These are phyloP conservation scores for Lepus europaeus DNA, from an alignment of 2,113 vertebrate species.

Conservation along the genomic window DNA sequence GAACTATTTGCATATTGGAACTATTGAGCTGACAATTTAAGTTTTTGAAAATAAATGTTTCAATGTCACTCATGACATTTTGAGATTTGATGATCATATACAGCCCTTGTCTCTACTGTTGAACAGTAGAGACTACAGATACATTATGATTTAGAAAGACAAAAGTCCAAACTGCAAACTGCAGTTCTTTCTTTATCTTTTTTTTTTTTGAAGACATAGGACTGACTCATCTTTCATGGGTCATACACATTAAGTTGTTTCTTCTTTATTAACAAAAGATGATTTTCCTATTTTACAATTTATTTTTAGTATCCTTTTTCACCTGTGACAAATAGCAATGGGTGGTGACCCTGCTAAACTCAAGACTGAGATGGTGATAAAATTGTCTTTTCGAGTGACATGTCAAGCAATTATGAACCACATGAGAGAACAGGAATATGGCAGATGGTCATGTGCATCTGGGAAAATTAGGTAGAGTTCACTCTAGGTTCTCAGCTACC, in stretches of 20 bases:
- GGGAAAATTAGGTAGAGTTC: neutral
- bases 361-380: neutral
- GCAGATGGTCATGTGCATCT: fast-evolving
- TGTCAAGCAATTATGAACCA: neutral
- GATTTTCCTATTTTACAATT: neutral
- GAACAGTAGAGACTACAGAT: neutral
- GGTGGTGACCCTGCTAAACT: neutral
- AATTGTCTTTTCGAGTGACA: neutral
- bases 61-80: too few species aligned
- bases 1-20: neutral
- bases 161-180: neutral
- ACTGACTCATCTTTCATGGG: neutral
- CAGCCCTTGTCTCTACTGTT: neutral
- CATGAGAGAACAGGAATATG: neutral
- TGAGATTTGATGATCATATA: too few species aligned
- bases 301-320: neutral
- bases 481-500: neutral
- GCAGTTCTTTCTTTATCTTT: too few species aligned
- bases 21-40: neutral
- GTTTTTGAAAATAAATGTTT: neutral
- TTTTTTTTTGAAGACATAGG: neutral
- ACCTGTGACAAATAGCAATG: neutral
- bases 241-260: neutral
- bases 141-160: neutral
- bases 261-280: neutral